Conservation (phyloP, 2,113 vertebrate genomes). For the Seriola aureovittata region DNA sequence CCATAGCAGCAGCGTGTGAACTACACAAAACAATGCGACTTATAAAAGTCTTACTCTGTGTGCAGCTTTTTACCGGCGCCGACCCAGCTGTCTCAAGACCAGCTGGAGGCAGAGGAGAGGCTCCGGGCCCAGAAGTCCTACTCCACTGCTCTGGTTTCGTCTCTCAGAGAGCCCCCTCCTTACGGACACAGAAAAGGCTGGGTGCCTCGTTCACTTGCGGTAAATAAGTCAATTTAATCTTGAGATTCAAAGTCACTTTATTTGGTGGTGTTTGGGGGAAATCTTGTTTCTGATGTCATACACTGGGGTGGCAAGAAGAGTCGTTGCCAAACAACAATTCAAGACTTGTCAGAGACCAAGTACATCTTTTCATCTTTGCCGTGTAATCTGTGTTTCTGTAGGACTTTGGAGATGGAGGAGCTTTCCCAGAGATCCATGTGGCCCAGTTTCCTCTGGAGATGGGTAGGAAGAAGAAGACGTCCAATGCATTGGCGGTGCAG, state of each 20-base stretch:
- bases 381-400: constrained; percentile 63
- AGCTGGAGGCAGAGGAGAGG: constrained; percentile 95
- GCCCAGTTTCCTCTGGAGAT: constrained; percentile 98
- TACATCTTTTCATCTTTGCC: background rate
- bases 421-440: constrained; percentile 98
- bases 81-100: constrained; percentile 97
- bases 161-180: constrained; percentile 91
- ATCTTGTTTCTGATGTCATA: background rate
- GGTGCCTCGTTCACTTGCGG: constrained; percentile 93
- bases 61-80: constrained; percentile 94
- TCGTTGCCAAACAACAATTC: background rate
- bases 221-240: constrained; percentile 50
- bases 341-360: background rate
- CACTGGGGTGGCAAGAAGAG: background rate
- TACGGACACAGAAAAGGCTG: constrained; percentile 94
- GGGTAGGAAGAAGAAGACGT: constrained; percentile 96
- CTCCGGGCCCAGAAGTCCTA: constrained; percentile 90
- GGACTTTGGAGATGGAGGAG: constrained; percentile 99
- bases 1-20: background rate
- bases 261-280: background rate
- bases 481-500: constrained; percentile 95
- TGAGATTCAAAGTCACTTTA: background rate
- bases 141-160: constrained; percentile 92
- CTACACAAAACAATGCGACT: background rate
- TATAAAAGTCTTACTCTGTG: background rate